These are phyloP conservation scores for Raja brachyura DNA, from an alignment of 2,113 vertebrate genomes.

Conservation along the genomic window DNA sequence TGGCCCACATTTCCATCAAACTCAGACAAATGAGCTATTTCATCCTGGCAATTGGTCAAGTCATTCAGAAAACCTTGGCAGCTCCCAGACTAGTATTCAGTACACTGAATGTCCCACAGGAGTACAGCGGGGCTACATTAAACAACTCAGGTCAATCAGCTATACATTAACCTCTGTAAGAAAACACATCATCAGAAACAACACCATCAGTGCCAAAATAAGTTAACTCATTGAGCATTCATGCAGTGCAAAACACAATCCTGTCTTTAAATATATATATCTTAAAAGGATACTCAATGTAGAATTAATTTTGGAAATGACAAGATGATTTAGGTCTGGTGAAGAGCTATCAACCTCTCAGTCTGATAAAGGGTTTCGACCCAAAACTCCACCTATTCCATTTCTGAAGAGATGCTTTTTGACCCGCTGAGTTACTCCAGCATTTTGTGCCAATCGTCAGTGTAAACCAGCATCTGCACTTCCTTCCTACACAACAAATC, in stretches of 20 bases:
- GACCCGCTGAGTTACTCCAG: too few relatives aligned
- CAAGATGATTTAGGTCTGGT: background rate
- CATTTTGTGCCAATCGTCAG: too few relatives aligned
- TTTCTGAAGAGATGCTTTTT: too few relatives aligned
- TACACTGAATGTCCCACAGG: conserved; percentile 29
- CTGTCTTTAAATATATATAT: background rate
- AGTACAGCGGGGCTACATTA: background rate
- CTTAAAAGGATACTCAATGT: background rate
- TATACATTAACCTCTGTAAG: background rate
- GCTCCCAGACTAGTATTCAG: background rate
- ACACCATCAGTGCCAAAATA: background rate
- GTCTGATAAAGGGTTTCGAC: too few relatives aligned
- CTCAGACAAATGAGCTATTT: background rate
- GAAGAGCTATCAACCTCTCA: background rate
- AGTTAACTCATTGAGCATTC: conserved; percentile 18
- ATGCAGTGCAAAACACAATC: background rate
- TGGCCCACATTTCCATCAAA: background rate
- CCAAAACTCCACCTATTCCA: too few relatives aligned
- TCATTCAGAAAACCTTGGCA: conserved; percentile 11
- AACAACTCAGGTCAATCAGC: background rate
- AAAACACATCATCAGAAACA: background rate
- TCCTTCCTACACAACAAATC: too few relatives aligned
- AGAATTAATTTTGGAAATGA: background rate
- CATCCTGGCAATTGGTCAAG: background rate
- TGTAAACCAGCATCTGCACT: too few relatives aligned